These are phyloP conservation scores for Falcaria lacertinaria DNA, from an alignment of 2,888 invertebrate genomes.

Conservation along the genomic window DNA sequence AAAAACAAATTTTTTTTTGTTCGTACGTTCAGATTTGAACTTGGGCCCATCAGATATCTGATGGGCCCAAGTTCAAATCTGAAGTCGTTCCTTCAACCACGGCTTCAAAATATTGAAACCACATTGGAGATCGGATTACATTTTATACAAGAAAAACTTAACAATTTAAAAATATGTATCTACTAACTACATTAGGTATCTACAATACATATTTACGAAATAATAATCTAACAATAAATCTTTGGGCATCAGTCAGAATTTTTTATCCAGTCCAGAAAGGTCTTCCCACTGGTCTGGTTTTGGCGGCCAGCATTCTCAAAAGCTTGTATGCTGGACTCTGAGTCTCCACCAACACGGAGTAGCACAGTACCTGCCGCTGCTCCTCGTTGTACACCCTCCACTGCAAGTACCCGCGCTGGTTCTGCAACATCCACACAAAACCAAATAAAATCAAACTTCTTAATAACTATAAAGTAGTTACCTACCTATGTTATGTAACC, in stretches of 20 bases:
- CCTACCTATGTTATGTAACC: too few relatives aligned
- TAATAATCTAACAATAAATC: not conserved
- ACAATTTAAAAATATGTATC: not conserved
- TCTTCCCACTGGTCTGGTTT: not conserved
- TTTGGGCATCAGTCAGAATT: not conserved
- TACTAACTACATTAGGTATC: too few relatives aligned
- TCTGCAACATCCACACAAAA: too few relatives aligned
- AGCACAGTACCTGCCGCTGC: slow-evolving; percentile 51
- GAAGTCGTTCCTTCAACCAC: too few relatives aligned
- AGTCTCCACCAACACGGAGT: slow-evolving; percentile 59
- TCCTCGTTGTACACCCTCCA: slow-evolving; percentile 62
- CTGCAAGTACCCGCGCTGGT: slow-evolving; percentile 55
- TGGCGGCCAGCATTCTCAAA: not conserved
- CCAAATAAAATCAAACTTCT: too few relatives aligned
- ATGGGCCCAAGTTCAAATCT: too few relatives aligned
- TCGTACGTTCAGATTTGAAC: too few relatives aligned
- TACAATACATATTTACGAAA: not conserved
- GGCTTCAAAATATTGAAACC: too few relatives aligned
- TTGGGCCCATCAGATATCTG: too few relatives aligned
- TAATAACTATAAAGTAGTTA: too few relatives aligned
- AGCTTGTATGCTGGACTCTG: slow-evolving; percentile 48
- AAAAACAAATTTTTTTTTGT: too few relatives aligned
- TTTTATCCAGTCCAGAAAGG: too few relatives aligned
- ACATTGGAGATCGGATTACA: not conserved
- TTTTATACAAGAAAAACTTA: not conserved